These are phyloP conservation scores for Papilio machaon DNA, from an alignment of 1,140 invertebrate genomes.

Conservation along the genomic window DNA sequence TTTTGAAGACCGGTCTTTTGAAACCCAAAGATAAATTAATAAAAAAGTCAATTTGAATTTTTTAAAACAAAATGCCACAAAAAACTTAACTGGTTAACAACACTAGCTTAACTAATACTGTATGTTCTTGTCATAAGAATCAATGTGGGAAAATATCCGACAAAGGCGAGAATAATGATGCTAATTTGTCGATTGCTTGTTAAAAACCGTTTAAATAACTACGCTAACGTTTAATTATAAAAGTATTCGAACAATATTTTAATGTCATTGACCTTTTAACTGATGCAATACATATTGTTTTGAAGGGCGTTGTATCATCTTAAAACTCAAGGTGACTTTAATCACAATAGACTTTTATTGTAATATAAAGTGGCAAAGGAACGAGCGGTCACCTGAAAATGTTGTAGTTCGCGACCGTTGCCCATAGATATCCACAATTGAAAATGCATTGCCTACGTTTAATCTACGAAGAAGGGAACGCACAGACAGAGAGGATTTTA, in stretches of 20 bases:
- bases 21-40: background rate
- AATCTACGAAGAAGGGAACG: too few relatives aligned
- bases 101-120: background rate
- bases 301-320: background rate
- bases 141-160: background rate
- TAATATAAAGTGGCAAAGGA: too few relatives aligned
- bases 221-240: background rate
- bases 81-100: background rate
- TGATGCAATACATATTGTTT: background rate
- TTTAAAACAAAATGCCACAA: too few relatives aligned
- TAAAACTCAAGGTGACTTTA: background rate
- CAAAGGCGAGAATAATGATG: background rate
- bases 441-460: too few relatives aligned
- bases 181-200: background rate
- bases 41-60: background rate
- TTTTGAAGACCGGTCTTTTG: background rate
- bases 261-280: background rate
- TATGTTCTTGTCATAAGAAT: background rate
- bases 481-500: too few relatives aligned
- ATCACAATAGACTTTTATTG: background rate
- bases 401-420: too few relatives aligned
- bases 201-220: background rate
- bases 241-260: background rate
- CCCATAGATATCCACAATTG: too few relatives aligned
- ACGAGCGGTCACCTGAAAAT: too few relatives aligned